Evolutionary conservation across 1,140 invertebrate genomes (phyloP), one percentile per base, ranked within the genome.

Genomic region (Cepaea nemoralis): DNA sequence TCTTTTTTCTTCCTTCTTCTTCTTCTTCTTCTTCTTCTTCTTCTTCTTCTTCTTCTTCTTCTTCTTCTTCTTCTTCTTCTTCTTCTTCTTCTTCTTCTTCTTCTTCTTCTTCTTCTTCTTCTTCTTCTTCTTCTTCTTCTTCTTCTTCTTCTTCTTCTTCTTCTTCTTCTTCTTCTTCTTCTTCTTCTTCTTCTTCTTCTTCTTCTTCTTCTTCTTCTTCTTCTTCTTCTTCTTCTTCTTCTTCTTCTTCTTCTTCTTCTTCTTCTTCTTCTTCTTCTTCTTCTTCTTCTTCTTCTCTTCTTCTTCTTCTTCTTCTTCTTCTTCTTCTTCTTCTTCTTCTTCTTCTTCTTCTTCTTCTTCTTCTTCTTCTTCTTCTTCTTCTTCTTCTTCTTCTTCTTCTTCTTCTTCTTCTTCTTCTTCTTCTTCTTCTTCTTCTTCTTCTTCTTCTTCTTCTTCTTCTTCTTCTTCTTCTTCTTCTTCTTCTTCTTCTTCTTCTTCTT

Each of bases 141-240:
- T 70, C 69, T 35, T 10, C 33, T 35, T 70, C 69, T 33, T 33
- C 39, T 37, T 22, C 19, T 37, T 70, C 69, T 37, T 70, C 69
- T 48, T 48, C 45, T 37, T 70, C 69, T 37, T 35, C 69, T 33
- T 70, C 69, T n/a, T n/a, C n/a, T n/a, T n/a, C n/a, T n/a, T n/a
- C n/a, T n/a, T n/a, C n/a, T n/a, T n/a, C n/a, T n/a, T n/a, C n/a
- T n/a, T n/a, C n/a, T n/a, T n/a, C n/a, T n/a, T n/a, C n/a, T n/a
- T n/a, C n/a, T n/a, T n/a, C n/a, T n/a, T n/a, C n/a, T n/a, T n/a
- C n/a, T n/a, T n/a, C n/a, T n/a, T n/a, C n/a, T n/a, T n/a, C n/a
- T n/a, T n/a, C n/a, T n/a, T n/a, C n/a, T n/a, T n/a, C n/a, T n/a
- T n/a, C n/a, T n/a, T n/a, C n/a, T n/a, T n/a, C n/a, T n/a, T n/a